These are phyloP conservation scores for Gobio gobio DNA, from an alignment of 2,113 vertebrate species.

Conservation along the genomic window DNA sequence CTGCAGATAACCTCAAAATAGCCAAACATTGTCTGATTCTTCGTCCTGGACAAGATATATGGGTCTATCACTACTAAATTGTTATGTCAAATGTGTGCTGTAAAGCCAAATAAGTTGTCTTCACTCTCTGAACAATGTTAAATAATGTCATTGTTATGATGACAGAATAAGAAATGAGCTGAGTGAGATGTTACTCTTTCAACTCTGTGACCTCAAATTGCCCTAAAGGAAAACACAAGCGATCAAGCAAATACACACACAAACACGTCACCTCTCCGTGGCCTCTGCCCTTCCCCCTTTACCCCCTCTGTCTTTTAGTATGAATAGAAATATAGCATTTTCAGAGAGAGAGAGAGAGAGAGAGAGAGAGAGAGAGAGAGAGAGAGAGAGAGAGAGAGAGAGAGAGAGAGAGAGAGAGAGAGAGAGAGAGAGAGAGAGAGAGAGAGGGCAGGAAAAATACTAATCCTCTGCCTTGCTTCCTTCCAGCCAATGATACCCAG, in stretches of 20 bases:
- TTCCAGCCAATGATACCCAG: conserved; percentile 51
- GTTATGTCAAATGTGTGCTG: not conserved
- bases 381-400: conserved; percentile 12
- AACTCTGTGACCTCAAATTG: conserved; percentile 59
- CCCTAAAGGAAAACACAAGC: conserved; percentile 54
- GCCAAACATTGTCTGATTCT: not conserved
- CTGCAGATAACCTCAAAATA: not conserved
- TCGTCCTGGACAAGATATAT: not conserved
- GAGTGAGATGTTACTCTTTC: conserved; percentile 63
- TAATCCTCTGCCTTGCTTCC: conserved; percentile 53
- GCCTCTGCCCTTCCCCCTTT: conserved; percentile 20
- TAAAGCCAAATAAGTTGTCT: not conserved
- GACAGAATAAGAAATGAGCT: conserved; percentile 21
- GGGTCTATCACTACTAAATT: not conserved
- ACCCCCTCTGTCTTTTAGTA: conserved; percentile 23
- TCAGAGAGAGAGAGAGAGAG: not conserved
- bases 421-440: conserved; percentile 8
- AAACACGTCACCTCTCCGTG: conserved; percentile 26
- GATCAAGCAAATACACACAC: conserved; percentile 33
- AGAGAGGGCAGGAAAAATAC: conserved; percentile 42
- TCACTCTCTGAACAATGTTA: not conserved
- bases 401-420: not conserved
- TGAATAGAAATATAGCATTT: conserved; percentile 14
- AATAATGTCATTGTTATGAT: not conserved
- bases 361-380: too few species aligned